Evolutionary conservation across 1,140 invertebrate species (phyloP).

Genomic region (Coenobita brevimanus): DNA sequence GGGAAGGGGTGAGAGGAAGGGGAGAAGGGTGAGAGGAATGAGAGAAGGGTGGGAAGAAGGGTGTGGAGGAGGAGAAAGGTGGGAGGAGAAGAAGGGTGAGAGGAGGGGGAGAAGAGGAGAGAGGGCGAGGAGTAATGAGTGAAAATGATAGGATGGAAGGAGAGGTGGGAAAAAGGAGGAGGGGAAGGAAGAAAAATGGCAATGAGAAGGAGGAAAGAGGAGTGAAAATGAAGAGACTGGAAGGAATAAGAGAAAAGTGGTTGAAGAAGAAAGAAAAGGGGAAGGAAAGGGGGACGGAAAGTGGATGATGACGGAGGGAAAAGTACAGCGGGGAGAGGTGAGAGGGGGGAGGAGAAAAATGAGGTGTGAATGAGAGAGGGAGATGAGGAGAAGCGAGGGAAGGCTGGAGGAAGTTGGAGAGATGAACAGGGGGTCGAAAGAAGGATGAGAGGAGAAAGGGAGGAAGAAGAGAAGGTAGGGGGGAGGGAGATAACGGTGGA

Average conservation of each 20-base stretch:
- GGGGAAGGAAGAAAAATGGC: too few relatives aligned
- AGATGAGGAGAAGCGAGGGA: neutral
- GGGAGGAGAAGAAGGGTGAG: too few relatives aligned
- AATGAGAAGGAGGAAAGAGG: neutral
- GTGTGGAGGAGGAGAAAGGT: neutral
- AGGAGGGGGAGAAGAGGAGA: too few relatives aligned
- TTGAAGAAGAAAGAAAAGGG: neutral
- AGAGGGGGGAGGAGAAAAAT: neutral
- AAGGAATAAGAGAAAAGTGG: neutral
- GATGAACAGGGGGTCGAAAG: too few relatives aligned
- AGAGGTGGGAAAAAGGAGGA: too few relatives aligned
- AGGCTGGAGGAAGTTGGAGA: neutral
- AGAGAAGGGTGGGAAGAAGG: neutral
- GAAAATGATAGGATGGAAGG: too few relatives aligned
- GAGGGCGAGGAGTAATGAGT: too few relatives aligned
- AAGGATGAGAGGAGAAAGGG: neutral
- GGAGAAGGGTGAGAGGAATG: neutral
- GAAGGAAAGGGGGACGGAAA: neutral
- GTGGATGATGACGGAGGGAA: too few relatives aligned
- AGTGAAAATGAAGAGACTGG: neutral
- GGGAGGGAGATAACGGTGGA: too few relatives aligned
- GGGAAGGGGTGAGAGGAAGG: neutral
- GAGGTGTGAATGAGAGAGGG: neutral
- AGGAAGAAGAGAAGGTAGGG: too few relatives aligned
- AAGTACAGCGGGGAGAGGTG: neutral